Percentiles rank a stretch among this genome's conserved stretches.
Conservation (phyloP, 2,888 invertebrate species). For the Hololepta plana region DNA sequence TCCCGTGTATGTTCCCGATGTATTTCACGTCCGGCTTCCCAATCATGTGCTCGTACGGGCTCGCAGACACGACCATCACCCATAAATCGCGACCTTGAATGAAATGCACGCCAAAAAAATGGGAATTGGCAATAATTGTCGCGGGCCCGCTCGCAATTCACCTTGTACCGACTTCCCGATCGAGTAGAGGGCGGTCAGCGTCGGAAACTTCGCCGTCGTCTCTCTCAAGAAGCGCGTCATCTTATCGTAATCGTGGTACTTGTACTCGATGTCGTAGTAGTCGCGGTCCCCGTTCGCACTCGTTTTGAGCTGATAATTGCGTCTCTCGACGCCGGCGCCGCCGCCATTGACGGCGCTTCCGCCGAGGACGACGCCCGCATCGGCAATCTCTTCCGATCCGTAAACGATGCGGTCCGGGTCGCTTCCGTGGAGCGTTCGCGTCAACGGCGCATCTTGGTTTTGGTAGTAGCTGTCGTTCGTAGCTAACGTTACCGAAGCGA, state of each 20-base stretch:
- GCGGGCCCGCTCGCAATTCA: too few species aligned
- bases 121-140: not conserved
- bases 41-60: slow-evolving; percentile 81
- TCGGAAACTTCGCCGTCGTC: slow-evolving; percentile 64
- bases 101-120: slow-evolving; percentile 1
- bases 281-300: slow-evolving; percentile 13
- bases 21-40: slow-evolving; percentile 97
- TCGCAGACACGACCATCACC: slow-evolving; percentile 85
- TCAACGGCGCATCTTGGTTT: too few species aligned
- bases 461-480: too few species aligned
- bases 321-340: slow-evolving; percentile 10
- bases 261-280: slow-evolving; percentile 43
- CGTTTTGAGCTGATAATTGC: slow-evolving; percentile 13
- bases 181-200: slow-evolving; percentile 78
- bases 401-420: too few species aligned
- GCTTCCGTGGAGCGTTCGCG: too few species aligned
- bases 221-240: slow-evolving; percentile 67
- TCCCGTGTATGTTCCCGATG: slow-evolving; percentile 91
- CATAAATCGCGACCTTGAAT: slow-evolving; percentile 67
- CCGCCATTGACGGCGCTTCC: too few species aligned
- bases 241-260: slow-evolving; percentile 75
- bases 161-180: slow-evolving; percentile 89
- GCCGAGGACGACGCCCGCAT: too few species aligned
- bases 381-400: too few species aligned
- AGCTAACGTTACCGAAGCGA: too few species aligned